Base-by-base conservation (phyloP, 30 jellyfish, hydroid and myxozoan genomes). In the Pelagia noctiluca region DNA sequence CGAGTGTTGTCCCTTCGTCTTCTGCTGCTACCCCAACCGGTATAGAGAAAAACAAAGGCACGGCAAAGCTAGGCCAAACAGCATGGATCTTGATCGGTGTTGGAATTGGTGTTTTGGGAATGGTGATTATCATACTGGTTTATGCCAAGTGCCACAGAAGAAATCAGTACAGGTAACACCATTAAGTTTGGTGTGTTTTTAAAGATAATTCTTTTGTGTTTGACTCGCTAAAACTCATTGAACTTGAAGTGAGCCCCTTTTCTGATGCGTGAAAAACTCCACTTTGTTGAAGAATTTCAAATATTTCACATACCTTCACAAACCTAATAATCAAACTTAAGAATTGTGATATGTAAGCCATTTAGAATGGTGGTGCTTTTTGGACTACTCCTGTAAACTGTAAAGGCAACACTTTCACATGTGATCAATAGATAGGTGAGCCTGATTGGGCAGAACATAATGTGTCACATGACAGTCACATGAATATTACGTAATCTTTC, bases 151-250 rank as follows among this genome's bases (percentile, higher is more conserved):
- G 12, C 2, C 21, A 52, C 21, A 8, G 68, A 52, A 19, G 28
- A 19, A 52, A 52, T 3, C 68, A 30, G 2, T 52, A 52, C 68
- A 52, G 68, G 68, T 52, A 52, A 52, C n/a, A n/a, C n/a, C n/a
- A n/a, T n/a, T n/a, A n/a, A n/a, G n/a, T n/a, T n/a, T n/a, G n/a
- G 28, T 4, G 26, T 4, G 68, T 19, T 8, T 30, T 5, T 42
- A 42, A 42, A 42, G 8, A 42, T 5, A 42, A 42, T 10, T 10
- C 68, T 52, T 52, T 52, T 52, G 68, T n/a, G n/a, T n/a, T n/a
- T n/a, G n/a, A n/a, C n/a, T n/a, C n/a, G n/a, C n/a, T n/a, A n/a
- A n/a, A n/a, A 52, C 57, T 16, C 8, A 42, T 42, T 8, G 57
- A 8, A 42, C 8, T 42, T 5, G 8, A 8, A 42, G 57, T 8